Evolutionary conservation across 2,797 vertebrate genomes (phyloP).

Genomic region (Benthosema pterotum): DNA sequence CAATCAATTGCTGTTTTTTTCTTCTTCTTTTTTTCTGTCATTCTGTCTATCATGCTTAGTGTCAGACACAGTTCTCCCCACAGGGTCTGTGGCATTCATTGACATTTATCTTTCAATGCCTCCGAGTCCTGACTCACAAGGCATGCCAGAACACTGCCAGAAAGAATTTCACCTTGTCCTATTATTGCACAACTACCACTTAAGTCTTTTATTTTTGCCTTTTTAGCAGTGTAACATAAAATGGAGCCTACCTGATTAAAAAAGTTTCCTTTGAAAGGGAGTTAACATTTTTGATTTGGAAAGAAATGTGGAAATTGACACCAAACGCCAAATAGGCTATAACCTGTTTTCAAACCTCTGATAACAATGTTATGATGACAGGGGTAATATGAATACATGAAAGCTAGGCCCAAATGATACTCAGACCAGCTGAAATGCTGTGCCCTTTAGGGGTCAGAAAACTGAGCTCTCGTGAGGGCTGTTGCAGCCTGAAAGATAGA

Average conservation of each 20-base stretch:
- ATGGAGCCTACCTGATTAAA: background rate
- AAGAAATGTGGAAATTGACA: background rate
- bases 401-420: no score
- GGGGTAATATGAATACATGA: background rate
- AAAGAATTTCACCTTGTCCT: slow-evolving; percentile 3
- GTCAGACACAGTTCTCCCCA: slow-evolving; percentile 43
- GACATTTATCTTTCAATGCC: slow-evolving; percentile 46
- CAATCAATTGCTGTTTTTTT: slow-evolving; percentile 14
- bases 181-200: slow-evolving; percentile 6
- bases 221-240: background rate
- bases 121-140: slow-evolving; percentile 30
- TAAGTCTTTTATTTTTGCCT: no score
- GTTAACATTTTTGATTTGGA: background rate
- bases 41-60: slow-evolving; percentile 36
- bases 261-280: background rate
- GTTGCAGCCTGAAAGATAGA: no score
- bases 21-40: background rate
- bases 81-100: slow-evolving; percentile 61
- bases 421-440: no score
- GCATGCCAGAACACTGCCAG: background rate
- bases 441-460: no score
- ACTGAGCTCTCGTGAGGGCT: no score
- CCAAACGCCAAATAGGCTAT: background rate
- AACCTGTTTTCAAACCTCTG: background rate
- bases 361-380: slow-evolving; percentile 4